Evolutionary conservation across 2,888 invertebrate genomes (phyloP).

Genomic region (Epirrhoe alternata): DNA sequence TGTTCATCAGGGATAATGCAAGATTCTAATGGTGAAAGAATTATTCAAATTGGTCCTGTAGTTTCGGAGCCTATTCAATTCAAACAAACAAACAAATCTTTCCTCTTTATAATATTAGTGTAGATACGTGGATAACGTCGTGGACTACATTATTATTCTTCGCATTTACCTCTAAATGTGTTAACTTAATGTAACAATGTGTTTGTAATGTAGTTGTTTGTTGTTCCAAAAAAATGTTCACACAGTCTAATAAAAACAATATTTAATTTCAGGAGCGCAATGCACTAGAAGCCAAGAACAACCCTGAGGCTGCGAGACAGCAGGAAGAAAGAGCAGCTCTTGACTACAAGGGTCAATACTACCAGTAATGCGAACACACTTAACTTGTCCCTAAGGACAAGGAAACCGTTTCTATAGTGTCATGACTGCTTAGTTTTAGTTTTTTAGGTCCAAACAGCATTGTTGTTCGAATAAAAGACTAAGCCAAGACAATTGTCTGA

Average conservation of each 20-base stretch:
- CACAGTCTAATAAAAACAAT: background rate
- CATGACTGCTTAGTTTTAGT: conserved; percentile 40
- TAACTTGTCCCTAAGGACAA: conserved; percentile 32
- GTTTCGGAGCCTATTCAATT: too few species aligned
- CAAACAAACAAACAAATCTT: too few species aligned
- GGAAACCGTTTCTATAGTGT: conserved; percentile 25
- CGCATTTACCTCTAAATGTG: too few species aligned
- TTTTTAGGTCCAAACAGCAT: conserved; percentile 29
- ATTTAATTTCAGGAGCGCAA: conserved; percentile 83
- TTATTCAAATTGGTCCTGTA: too few species aligned
- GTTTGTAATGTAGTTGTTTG: too few species aligned
- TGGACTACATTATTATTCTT: too few species aligned
- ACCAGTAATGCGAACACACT: conserved; percentile 68
- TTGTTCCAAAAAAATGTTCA: too few species aligned
- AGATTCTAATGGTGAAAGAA: too few species aligned
- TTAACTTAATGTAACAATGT: too few species aligned
- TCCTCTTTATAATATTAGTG: too few species aligned
- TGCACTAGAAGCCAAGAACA: conserved; percentile 82
- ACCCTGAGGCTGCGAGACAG: conserved; percentile 77
- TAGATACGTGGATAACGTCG: too few species aligned
- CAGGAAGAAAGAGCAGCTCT: conserved; percentile 78
- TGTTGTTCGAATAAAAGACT: background rate
- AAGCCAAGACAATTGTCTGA: background rate
- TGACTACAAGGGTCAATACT: conserved; percentile 88
- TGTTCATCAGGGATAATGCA: too few species aligned